These are phyloP conservation scores for Amazona guildingii DNA, from an alignment of 2,113 vertebrate species.

Conservation along the genomic window DNA sequence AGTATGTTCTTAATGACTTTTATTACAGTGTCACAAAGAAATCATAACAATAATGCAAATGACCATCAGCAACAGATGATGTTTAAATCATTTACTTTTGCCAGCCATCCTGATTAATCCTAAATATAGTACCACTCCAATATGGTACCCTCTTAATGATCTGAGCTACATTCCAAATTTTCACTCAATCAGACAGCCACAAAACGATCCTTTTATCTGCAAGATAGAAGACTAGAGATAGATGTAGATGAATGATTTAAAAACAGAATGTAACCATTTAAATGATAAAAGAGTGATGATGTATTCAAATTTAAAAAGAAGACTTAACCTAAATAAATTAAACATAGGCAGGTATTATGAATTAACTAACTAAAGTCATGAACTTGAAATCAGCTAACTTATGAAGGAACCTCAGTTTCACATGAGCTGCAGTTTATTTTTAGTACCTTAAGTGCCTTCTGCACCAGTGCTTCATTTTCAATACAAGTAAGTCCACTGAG, in stretches of 20 bases:
- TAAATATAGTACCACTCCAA: neutral
- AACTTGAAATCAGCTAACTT: neutral
- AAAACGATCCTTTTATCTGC: neutral
- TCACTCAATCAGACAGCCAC: neutral
- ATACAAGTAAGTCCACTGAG: neutral
- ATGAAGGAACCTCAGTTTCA: neutral
- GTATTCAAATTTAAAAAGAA: neutral
- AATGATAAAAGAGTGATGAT: neutral
- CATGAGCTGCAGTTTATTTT: neutral
- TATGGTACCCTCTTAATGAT: neutral
- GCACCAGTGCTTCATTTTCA: neutral
- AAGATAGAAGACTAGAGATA: neutral
- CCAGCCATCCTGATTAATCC: neutral
- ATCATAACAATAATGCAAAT: neutral
- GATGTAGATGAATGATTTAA: neutral
- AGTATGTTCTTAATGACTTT: neutral
- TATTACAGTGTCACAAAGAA: neutral
- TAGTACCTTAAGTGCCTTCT: neutral
- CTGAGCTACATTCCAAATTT: slow-evolving; percentile 15
- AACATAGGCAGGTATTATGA: neutral
- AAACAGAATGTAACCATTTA: neutral
- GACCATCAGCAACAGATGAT: slow-evolving; percentile 2
- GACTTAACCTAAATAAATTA: neutral
- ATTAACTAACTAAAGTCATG: neutral
- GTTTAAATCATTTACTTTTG: neutral